These are phyloP conservation scores for Dione juno DNA, from an alignment of 2,888 invertebrate species.

Conservation along the genomic window DNA sequence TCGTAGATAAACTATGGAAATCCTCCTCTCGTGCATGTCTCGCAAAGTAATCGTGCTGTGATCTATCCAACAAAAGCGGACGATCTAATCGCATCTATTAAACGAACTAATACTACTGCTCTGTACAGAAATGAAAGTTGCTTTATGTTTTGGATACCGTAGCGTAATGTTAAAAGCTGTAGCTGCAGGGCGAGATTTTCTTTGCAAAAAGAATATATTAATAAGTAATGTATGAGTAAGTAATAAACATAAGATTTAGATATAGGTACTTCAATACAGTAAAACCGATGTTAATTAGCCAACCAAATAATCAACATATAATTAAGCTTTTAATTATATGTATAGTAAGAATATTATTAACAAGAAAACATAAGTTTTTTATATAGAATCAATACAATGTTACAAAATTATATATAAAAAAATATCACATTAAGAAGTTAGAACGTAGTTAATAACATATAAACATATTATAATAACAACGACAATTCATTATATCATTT, in stretches of 20 bases:
- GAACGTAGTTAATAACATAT: too few species aligned
- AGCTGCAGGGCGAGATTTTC: too few species aligned
- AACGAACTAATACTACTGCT: constrained; percentile 25
- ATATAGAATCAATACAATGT: too few species aligned
- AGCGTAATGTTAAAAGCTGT: background rate
- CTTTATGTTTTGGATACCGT: background rate
- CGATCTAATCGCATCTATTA: constrained; percentile 30
- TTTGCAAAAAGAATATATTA: too few species aligned
- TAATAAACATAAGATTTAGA: too few species aligned
- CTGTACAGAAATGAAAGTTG: constrained; percentile 10
- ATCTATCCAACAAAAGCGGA: constrained; percentile 24
- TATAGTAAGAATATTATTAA: too few species aligned
- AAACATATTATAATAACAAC: background rate
- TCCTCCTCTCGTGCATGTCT: constrained; percentile 31
- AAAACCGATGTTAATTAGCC: too few species aligned
- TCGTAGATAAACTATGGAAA: constrained; percentile 37
- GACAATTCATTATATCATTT: constrained; percentile 12
- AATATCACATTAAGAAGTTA: too few species aligned
- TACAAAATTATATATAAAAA: too few species aligned
- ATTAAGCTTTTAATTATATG: background rate
- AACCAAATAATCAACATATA: background rate
- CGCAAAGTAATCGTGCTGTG: constrained; percentile 19
- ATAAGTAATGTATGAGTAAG: too few species aligned
- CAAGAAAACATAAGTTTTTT: too few species aligned
- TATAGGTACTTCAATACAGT: too few species aligned